Evolutionary conservation across 2,113 vertebrate genomes (phyloP), one percentile per base, ranked within the genome.

Genomic region (Oncorhynchus nerka): DNA sequence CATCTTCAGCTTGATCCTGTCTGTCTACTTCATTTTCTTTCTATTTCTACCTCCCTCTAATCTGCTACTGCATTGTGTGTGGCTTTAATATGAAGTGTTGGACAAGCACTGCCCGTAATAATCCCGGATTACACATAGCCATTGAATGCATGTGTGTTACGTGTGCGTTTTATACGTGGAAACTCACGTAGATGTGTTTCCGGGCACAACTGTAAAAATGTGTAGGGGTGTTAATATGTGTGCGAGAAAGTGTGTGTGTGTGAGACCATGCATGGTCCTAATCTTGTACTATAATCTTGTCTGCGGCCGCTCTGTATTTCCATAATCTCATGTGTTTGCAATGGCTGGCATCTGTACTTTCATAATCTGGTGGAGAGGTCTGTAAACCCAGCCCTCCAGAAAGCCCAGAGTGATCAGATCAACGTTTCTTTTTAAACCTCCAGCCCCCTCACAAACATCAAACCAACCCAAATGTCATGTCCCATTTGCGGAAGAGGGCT

Each of bases 111-210:
- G 70, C 71, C 55, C 4, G 66, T 71, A 85, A 88, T 89, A 90
- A 92, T 91, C 89, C 88, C 84, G 86, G 88, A 93, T 93, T 93
- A 91, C 82, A 82, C 65, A 67, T 22, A 79, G 81, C 85, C 83
- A 80, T 72, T 62, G 57, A 28, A 74, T 68, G 76, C 34, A 73
- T 55, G 24, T 70, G 13, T 74, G 28, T 75, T 66, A 20, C 61
- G 70, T 64, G 70, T 67, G 49, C 48, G 48, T 68, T 49, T 19
- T 32, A 20, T 49, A 32, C 65, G 26, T 39, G 62, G n/a, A 22
- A 62, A 24, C 5, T 7, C 59, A 62, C 8, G n/a, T 62, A n/a
- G 59, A 16, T 62, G 59, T 22, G n/a, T 22, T 62, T n/a, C 59
- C 4, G 59, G 19, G n/a, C 59, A 22, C 59, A 22, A 22, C 7